These are phyloP conservation scores for Furcula furcula DNA, from an alignment of 2,888 invertebrate genomes.

Conservation along the genomic window DNA sequence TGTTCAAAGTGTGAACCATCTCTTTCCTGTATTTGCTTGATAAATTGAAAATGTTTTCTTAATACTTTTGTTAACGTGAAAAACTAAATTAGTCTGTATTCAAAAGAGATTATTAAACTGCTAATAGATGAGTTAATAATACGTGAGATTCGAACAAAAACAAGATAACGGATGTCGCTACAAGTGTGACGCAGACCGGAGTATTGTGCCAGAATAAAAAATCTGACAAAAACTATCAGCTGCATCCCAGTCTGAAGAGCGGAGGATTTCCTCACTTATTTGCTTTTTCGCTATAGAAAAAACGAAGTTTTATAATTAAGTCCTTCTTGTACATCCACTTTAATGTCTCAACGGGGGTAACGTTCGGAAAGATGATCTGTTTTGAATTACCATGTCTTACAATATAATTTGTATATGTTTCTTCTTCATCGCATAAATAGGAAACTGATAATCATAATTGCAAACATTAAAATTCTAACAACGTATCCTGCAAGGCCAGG, in stretches of 20 bases:
- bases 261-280: slow-evolving; percentile 20
- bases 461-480: slow-evolving; percentile 14
- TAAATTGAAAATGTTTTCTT: no score
- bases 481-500: slow-evolving; percentile 18
- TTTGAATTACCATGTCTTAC: not conserved
- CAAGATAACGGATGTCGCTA: slow-evolving; percentile 29
- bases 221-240: slow-evolving; percentile 26
- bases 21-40: no score
- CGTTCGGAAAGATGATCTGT: not conserved
- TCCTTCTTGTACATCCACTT: not conserved
- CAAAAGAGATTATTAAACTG: slow-evolving; percentile 4
- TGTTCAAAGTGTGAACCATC: no score
- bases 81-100: not conserved
- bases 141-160: slow-evolving; percentile 16
- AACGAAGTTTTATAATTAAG: slow-evolving; percentile 1
- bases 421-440: not conserved
- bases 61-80: no score
- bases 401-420: not conserved
- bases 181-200: slow-evolving; percentile 16
- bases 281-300: slow-evolving; percentile 9
- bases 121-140: slow-evolving; percentile 14
- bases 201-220: slow-evolving; percentile 23
- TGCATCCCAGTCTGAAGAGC: slow-evolving; percentile 28
- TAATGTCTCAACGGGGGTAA: not conserved
- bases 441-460: not conserved